A percentile compares a stretch with the other conserved stretches of the same genome.
Conservation (phyloP, 2,113 vertebrate genomes). For the Gobius niger region DNA sequence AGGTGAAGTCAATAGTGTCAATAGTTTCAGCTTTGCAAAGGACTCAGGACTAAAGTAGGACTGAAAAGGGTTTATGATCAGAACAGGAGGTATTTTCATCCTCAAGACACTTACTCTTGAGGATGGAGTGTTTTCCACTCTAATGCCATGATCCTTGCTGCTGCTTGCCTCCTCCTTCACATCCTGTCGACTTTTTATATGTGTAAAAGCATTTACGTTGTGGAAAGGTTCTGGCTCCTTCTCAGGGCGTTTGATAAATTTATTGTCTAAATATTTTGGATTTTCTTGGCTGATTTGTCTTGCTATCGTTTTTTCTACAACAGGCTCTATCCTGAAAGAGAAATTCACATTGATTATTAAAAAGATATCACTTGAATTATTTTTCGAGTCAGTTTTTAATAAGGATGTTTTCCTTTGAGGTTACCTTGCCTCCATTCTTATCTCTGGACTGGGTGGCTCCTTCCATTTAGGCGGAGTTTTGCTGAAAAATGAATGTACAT, state of each 20-base stretch:
- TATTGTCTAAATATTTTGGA: conserved; percentile 15
- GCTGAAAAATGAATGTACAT: not conserved
- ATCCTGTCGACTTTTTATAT: conserved; percentile 3
- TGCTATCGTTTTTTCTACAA: conserved; percentile 11
- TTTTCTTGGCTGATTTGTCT: conserved; percentile 28
- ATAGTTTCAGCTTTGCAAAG: not conserved
- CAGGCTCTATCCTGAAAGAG: conserved; percentile 35
- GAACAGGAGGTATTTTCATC: not conserved
- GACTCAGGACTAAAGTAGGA: too few species aligned
- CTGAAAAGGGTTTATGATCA: not conserved
- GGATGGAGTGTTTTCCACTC: conserved; percentile 26
- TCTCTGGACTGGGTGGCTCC: conserved; percentile 15
- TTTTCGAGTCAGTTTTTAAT: too few species aligned
- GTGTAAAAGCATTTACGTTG: not conserved
- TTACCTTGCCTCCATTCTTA: conserved; percentile 36
- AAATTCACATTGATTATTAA: not conserved
- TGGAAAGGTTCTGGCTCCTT: conserved; percentile 19
- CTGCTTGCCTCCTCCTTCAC: conserved; percentile 6
- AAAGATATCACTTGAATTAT: too few species aligned
- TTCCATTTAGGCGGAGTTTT: not conserved
- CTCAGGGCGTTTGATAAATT: conserved; percentile 5
- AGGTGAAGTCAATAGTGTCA: conserved; percentile 8
- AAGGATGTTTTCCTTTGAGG: not conserved
- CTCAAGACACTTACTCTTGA: conserved; percentile 42
- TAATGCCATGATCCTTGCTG: conserved; percentile 1